Evolutionary conservation across 2,888 invertebrate genomes (phyloP).

Genomic region (Leucoma salicis): DNA sequence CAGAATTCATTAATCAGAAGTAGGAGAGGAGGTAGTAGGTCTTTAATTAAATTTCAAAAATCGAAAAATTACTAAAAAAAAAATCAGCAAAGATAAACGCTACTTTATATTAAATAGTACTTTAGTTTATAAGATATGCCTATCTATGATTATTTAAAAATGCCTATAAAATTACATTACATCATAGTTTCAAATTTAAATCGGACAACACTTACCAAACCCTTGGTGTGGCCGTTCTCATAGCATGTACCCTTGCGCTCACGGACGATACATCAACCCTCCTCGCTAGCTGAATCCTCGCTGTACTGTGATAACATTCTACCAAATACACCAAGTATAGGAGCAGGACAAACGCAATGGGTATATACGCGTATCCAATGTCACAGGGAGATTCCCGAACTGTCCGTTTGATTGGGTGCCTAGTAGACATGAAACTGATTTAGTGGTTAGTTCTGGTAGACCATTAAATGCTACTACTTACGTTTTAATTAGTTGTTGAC

Average conservation of each 20-base stretch:
- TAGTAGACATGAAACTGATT: conserved; percentile 42
- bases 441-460: conserved; percentile 26
- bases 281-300: conserved; percentile 85
- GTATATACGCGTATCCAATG: conserved; percentile 91
- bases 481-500: no score
- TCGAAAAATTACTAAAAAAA: no score
- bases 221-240: conserved; percentile 87
- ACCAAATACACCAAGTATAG: conserved; percentile 91
- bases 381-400: conserved; percentile 88
- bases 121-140: no score
- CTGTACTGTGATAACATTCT: conserved; percentile 92
- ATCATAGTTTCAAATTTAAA: no score
- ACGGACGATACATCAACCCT: conserved; percentile 85
- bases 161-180: no score
- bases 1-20: no score
- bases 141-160: no score
- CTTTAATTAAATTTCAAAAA: no score
- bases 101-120: no score
- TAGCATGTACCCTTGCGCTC: conserved; percentile 84
- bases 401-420: conserved; percentile 84
- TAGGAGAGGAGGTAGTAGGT: no score
- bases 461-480: no score
- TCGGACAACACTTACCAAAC: conserved; percentile 90
- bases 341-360: conserved; percentile 89
- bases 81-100: no score